Conservation (phyloP, 2,888 invertebrate genomes). For the Pyrochroa serraticornis region DNA sequence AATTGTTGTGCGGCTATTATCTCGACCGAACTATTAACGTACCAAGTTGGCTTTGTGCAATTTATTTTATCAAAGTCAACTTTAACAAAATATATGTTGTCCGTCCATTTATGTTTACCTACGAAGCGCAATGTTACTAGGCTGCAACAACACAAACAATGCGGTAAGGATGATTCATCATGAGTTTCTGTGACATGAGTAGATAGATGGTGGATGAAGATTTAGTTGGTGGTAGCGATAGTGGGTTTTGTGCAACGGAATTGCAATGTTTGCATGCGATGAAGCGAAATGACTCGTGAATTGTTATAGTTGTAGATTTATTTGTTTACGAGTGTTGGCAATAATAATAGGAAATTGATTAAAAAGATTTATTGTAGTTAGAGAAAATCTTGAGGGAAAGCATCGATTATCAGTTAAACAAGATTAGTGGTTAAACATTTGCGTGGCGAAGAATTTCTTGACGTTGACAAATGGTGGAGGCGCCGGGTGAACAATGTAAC, state of each 20-base stretch:
- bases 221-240: conserved; percentile 35
- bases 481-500: too few relatives aligned
- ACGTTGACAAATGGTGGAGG: too few relatives aligned
- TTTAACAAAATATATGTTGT: conserved; percentile 6
- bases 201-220: conserved; percentile 36
- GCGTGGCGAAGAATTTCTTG: too few relatives aligned
- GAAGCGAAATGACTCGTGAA: too few relatives aligned
- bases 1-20: conserved; percentile 15
- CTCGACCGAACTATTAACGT: conserved; percentile 17
- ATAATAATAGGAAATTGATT: too few relatives aligned
- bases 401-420: too few relatives aligned
- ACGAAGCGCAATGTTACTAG: conserved; percentile 21
- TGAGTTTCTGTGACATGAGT: conserved; percentile 27
- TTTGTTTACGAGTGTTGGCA: too few relatives aligned
- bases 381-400: too few relatives aligned
- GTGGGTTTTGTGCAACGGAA: conserved; percentile 36
- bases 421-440: too few relatives aligned
- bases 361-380: too few relatives aligned
- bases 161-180: conserved; percentile 38
- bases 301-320: too few relatives aligned
- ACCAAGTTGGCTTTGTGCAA: conserved; percentile 25
- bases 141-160: conserved; percentile 36
- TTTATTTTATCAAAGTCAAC: conserved; percentile 29
- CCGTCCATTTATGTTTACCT: background rate
- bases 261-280: conserved; percentile 26